These are phyloP conservation scores for Conus betulinus DNA, from an alignment of 1,140 invertebrate species.

Conservation along the genomic window DNA sequence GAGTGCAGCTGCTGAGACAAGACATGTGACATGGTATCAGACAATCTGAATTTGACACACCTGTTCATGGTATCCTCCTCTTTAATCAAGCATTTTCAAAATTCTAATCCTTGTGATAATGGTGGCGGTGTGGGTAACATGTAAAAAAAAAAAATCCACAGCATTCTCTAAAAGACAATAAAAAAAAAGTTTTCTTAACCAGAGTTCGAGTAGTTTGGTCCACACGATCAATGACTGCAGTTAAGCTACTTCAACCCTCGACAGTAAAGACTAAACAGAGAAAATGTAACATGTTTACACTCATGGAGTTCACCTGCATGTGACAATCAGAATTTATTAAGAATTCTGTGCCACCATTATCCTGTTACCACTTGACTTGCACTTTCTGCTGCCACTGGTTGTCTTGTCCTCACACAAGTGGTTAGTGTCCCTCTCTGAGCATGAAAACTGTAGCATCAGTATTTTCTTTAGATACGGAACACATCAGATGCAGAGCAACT, in stretches of 20 bases:
- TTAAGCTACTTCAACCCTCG: too few relatives aligned
- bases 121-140: too few relatives aligned
- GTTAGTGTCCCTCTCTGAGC: neutral
- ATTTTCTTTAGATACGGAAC: neutral
- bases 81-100: neutral
- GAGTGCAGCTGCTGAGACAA: neutral
- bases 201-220: too few relatives aligned
- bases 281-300: too few relatives aligned
- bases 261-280: too few relatives aligned
- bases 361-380: neutral
- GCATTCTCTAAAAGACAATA: too few relatives aligned
- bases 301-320: neutral
- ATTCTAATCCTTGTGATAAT: neutral
- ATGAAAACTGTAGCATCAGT: neutral
- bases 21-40: neutral
- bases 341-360: neutral
- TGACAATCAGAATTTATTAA: neutral
- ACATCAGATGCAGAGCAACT: neutral
- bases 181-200: too few relatives aligned
- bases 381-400: neutral
- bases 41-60: neutral
- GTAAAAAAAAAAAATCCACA: too few relatives aligned
- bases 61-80: neutral
- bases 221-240: too few relatives aligned
- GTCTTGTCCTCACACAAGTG: neutral